phyloP scores from a whole-genome alignment of 2,797 vertebrate genomes.

The Pristis pectinata region DNA sequence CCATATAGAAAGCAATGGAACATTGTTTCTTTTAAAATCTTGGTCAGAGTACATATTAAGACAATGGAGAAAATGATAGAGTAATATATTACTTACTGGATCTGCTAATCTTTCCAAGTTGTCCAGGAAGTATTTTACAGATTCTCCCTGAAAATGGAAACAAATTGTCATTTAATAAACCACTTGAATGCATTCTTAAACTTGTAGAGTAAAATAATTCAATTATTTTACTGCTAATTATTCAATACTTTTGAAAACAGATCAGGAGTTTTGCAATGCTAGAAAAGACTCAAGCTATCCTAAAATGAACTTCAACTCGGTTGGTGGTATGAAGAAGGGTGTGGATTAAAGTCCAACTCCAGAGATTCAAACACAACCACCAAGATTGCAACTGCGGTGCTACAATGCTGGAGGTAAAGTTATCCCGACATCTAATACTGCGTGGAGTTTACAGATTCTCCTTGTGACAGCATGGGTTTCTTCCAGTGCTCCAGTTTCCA shows the following conservation, averaged over 20 bases:
- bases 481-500: no score
- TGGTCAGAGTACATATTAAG: background rate
- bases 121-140: slow-evolving; percentile 99
- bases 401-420: no score
- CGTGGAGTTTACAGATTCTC: no score
- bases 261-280: background rate
- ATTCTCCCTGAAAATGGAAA: slow-evolving; percentile 75
- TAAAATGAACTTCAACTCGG: no score
- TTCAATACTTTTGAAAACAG: background rate
- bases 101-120: slow-evolving; percentile 93
- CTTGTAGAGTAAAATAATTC: background rate
- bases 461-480: no score
- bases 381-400: no score
- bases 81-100: slow-evolving; percentile 62
- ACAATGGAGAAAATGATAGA: slow-evolving; percentile 37
- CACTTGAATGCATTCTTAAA: background rate
- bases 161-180: slow-evolving; percentile 44
- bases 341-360: no score
- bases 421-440: no score
- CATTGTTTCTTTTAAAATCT: background rate
- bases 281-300: no score
- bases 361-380: no score
- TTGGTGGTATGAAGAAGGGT: no score
- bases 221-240: background rate
- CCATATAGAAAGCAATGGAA: background rate